Evolutionary conservation across 2,113 vertebrate species (phyloP).

Genomic region (Dromiciops gliroides): DNA sequence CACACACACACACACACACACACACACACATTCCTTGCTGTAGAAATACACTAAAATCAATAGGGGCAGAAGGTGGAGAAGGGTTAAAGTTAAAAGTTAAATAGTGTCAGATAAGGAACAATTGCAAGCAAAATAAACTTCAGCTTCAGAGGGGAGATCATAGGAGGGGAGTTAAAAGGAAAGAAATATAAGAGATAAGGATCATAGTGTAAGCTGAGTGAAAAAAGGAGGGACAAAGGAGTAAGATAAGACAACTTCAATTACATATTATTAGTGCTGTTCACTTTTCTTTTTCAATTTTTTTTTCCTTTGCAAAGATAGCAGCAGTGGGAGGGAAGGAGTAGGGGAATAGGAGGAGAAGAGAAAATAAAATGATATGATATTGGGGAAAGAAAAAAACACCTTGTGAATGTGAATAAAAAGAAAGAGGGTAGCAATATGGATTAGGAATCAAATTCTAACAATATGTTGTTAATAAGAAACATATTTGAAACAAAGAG

Average conservation of each 20-base stretch:
- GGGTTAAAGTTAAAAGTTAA: not conserved
- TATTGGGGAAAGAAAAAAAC: not conserved
- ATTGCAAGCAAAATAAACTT: not conserved
- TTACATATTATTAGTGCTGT: not conserved
- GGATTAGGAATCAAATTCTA: not conserved
- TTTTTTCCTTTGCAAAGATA: not conserved
- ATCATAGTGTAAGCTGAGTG: not conserved
- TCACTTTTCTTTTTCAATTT: not conserved
- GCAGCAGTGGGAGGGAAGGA: not conserved
- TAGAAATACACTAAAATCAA: not conserved
- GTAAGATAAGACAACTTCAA: not conserved
- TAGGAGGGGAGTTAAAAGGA: not conserved
- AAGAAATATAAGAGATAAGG: not conserved
- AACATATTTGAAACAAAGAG: not conserved
- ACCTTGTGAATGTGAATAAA: not conserved
- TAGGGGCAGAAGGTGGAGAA: not conserved
- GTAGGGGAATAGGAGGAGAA: not conserved
- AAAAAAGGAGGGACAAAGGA: not conserved
- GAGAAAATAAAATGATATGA: not conserved
- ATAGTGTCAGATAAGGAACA: not conserved
- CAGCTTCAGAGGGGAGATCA: not conserved
- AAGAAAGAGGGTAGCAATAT: not conserved
- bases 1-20: not conserved
- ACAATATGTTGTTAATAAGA: not conserved
- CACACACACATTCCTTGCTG: not conserved